Base-by-base conservation (phyloP, 2,888 invertebrate genomes). In the Trissonchulus sp. region DNA sequence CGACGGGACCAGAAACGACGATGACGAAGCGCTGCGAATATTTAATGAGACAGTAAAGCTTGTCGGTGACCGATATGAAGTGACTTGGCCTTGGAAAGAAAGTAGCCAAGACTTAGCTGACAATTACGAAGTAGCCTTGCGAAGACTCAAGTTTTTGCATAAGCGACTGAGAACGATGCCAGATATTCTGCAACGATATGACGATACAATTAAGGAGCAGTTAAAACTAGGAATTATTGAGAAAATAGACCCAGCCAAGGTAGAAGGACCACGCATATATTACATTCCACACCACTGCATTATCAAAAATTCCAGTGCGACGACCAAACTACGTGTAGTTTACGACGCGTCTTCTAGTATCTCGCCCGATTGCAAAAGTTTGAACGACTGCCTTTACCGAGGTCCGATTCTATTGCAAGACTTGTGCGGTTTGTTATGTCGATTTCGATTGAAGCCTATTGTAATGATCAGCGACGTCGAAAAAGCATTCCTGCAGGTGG, bases 221-320 rank as follows among this genome's bases (percentile, higher is more conserved):
- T n/a, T n/a, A n/a, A n/a, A n/a, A n/a, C n/a, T n/a, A n/a, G n/a
- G n/a, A n/a, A n/a, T n/a, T n/a, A n/a, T n/a, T n/a, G n/a, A n/a
- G n/a, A 76, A 77, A 63, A 30, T 34, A 18, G 65, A 30, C n/a
- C 65, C 65, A 31, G n/a, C 8, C 28, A 30, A 65, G 34, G 31
- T 34, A 30, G 65, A 65, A 31, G 65, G n/a, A 15, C 15, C 28
- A 15, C 65, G 68, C n/a, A 28, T 73, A 2, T 76, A 79, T 36
- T 79, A 78, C 63, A 30, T 78, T 2, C 79, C 78, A 0, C 77
- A 79, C 68, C 78, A 79, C 28, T 34, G 71, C 0, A 78, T 78
- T 0, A 37, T 78, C 28, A 73, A 69, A 0, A 74, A 76, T n/a
- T n/a, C 68, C 1, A 78, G 78, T 18, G 30, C 68, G 23, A 71